A percentile compares a stretch with the other conserved stretches of the same genome.
Conservation (phyloP, 2,797 vertebrate species). For the Tenualosa thibaudeaui region DNA sequence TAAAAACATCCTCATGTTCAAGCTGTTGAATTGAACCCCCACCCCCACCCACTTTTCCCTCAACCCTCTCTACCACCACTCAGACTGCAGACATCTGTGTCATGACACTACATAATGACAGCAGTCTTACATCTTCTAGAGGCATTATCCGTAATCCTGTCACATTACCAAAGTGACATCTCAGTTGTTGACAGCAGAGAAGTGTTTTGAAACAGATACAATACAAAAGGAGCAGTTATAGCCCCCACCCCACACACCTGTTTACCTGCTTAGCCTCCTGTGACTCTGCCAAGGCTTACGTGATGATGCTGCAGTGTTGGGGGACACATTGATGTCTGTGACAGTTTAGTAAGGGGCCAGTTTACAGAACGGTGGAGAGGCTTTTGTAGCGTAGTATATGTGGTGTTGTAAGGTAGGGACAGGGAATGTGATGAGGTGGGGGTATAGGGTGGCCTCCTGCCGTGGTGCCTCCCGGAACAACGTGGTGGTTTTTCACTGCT, state of each 20-base stretch:
- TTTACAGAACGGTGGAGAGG: neutral
- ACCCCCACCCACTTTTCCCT: neutral
- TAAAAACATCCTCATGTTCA: conserved; percentile 30
- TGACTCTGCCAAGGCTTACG: neutral
- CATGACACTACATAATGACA: conserved; percentile 35
- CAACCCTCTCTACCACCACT: neutral
- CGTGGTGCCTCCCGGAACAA: neutral
- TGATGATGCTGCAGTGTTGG: neutral
- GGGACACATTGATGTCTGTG: neutral
- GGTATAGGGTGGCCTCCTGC: neutral
- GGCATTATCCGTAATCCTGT: conserved; percentile 56
- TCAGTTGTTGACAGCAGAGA: conserved; percentile 46
- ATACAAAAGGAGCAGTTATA: neutral
- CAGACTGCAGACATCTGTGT: neutral
- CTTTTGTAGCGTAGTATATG: neutral
- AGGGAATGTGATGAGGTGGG: neutral
- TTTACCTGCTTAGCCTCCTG: neutral
- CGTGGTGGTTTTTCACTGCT: neutral
- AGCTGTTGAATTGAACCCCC: conserved; percentile 31
- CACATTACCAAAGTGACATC: conserved; percentile 38
- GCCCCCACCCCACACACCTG: neutral
- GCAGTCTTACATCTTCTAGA: conserved; percentile 41
- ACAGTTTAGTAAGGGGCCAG: neutral
- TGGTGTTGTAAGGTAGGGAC: neutral
- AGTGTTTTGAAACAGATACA: conserved; percentile 38